Evolutionary conservation across 92 coral and sea anemone genomes (phyloP).

Genomic region (Actinostola sp.): DNA sequence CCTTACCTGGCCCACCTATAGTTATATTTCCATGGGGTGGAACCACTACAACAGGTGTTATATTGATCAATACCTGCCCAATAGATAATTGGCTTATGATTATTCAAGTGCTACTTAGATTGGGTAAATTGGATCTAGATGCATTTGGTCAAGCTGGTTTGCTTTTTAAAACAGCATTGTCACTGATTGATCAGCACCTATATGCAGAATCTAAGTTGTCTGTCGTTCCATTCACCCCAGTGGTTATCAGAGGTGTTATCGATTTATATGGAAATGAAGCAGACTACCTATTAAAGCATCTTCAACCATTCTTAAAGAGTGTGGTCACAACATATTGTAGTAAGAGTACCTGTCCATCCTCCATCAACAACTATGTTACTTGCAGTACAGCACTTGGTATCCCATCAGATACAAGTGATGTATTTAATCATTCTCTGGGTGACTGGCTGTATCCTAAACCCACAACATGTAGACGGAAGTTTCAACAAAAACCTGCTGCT

Average conservation of each 20-base stretch:
- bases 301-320: background rate
- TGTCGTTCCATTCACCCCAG: too few relatives aligned
- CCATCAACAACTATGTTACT: background rate
- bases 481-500: slow-evolving; percentile 27
- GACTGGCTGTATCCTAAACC: slow-evolving; percentile 34
- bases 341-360: background rate
- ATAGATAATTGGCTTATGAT: slow-evolving; percentile 64
- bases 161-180: slow-evolving; percentile 21
- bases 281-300: too few relatives aligned
- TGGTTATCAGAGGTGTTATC: too few relatives aligned
- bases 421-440: slow-evolving; percentile 19
- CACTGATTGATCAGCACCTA: slow-evolving; percentile 21
- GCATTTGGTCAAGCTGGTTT: slow-evolving; percentile 25
- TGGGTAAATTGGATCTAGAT: slow-evolving; percentile 21
- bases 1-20: slow-evolving; percentile 4
- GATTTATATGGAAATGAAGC: slow-evolving; percentile 1
- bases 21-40: slow-evolving; percentile 56
- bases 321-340: background rate
- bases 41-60: slow-evolving; percentile 26
- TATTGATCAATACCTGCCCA: slow-evolving; percentile 46
- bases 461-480: slow-evolving; percentile 44
- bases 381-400: background rate
- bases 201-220: too few relatives aligned
- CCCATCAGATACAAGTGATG: background rate
- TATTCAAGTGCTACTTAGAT: slow-evolving; percentile 42